Evolutionary conservation across 2,113 vertebrate species (phyloP), one percentile per base, ranked within the genome.

Genomic region (Mixornis gularis): DNA sequence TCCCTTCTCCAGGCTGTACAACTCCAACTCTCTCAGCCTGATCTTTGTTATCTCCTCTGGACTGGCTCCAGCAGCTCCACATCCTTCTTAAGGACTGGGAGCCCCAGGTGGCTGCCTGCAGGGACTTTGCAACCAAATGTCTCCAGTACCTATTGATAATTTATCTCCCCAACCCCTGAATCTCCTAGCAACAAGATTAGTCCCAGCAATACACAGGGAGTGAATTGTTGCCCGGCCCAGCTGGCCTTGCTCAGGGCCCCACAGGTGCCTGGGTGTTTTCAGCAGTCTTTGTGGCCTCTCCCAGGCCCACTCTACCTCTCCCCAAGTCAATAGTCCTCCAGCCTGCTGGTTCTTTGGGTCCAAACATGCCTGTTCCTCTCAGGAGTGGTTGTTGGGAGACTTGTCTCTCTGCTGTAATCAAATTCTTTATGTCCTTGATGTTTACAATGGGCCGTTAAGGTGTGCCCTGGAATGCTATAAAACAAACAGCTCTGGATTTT

Each of bases 171-270:
- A 13, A 1, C 7, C 41, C 46, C 64, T 44, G 53, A 13, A 83
- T 40, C 80, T 77, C 92, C 89, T 86, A 20, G 84, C 89, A 83
- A 92, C 10, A 0, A 77, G 77, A 80, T 89, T 34, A 77, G n/a
- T 21, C 22, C 49, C 60, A 60, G 63, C 46, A 60, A 2, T 0
- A 34, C 2, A 2, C 2, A 7, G 36, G 7, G 1, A 1, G 21
- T 10, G 73, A 78, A 24, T 13, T 60, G 63, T 9, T 44, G 71
- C 1, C 40, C 63, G 56, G 59, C 20, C 36, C 4, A 3, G 56
- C 34, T n/a, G n/a, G 52, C 34, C 32, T 17, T 0, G 0, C 62
- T 25, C n/a, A 0, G 41, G 20, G 9, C 25, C 30, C 21, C 6
- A 20, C 41, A 12, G 48, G 12, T 10, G 4, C 43, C n/a, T 3